Base-by-base conservation (phyloP, 2,113 vertebrate genomes). In the Pavo muticus region DNA sequence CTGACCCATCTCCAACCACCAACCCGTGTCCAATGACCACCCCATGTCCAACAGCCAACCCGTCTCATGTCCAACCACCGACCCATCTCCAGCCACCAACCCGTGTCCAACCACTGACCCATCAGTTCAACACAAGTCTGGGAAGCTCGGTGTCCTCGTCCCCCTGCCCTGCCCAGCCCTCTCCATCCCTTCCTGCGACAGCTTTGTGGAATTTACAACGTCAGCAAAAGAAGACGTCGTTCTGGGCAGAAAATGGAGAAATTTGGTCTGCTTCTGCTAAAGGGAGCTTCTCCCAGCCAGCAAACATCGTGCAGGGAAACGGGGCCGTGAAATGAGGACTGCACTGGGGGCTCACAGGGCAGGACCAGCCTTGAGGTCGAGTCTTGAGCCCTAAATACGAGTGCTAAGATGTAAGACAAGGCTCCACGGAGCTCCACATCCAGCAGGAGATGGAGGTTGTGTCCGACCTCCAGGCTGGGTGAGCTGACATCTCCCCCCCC, bases 331-430 rank as follows among this genome's bases (percentile, higher is more conserved):
- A 16, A 32, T 11, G 9, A 2, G 29, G 59, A 29, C 15, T 37
- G 30, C 9, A 1, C 27, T 16, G 54, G 11, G 11, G 39, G 27
- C 42, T 44, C 61, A 3, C 3, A 5, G 68, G 59, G 44, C 27
- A n/a, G 45, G 8, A 35, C 9, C 40, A 6, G 23, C 23, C 52
- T 44, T 14, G 25, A 19, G 45, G 32, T 44, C 23, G 57, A 32
- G 35, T 59, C 42, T 65, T 1, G 29, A 37, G 59, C 15, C 50
- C 27, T n/a, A 9, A 63, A 57, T 1, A 0, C 2, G 11, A 32
- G 72, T 14, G 47, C 35, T 0, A 1, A 29, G 48, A 4, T 1
- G 14, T 44, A 32, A 14, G 17, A 9, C 0, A 4, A 40, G 6
- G 1, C 17, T 27, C 50, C 3, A 37, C 21, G 37, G 48, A 65